Percentiles rank a stretch among this genome's conserved stretches.
Conservation (phyloP, 2,888 invertebrate genomes). For the Machimus rusticus region DNA sequence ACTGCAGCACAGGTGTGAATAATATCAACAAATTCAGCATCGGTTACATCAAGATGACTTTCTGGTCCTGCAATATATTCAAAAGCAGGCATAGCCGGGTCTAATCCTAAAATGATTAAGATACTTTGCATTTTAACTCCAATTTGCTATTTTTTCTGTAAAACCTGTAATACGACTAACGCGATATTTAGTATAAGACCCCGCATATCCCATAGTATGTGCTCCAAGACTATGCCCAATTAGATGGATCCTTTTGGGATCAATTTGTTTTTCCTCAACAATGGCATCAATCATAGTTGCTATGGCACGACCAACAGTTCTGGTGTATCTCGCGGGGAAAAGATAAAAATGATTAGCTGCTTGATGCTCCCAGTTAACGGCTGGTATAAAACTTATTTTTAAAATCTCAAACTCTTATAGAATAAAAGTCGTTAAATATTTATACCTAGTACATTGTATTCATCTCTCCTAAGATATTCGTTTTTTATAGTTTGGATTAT, state of each 20-base stretch:
- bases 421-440: not conserved
- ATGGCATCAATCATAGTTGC: slow-evolving; percentile 53
- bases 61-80: slow-evolving; percentile 49
- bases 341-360: slow-evolving; percentile 61
- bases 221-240: slow-evolving; percentile 69
- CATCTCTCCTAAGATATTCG: slow-evolving; percentile 56
- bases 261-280: slow-evolving; percentile 26
- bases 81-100: slow-evolving; percentile 69
- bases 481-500: slow-evolving; percentile 60
- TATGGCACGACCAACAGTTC: slow-evolving; percentile 59
- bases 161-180: slow-evolving; percentile 69
- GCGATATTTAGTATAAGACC: slow-evolving; percentile 63
- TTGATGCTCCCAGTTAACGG: slow-evolving; percentile 61
- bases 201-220: slow-evolving; percentile 69
- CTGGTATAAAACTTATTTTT: slow-evolving; percentile 45
- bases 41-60: slow-evolving; percentile 68
- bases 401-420: not conserved
- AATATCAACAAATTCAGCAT: slow-evolving; percentile 78
- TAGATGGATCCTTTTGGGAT: slow-evolving; percentile 56
- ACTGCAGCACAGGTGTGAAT: slow-evolving; percentile 77
- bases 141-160: slow-evolving; percentile 52
- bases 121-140: slow-evolving; percentile 49
- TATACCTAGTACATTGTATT: slow-evolving; percentile 58
- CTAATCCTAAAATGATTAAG: slow-evolving; percentile 63
- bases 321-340: slow-evolving; percentile 58